Evolutionary conservation across 1,140 invertebrate species (phyloP).

Genomic region (Drosophila orosa): DNA sequence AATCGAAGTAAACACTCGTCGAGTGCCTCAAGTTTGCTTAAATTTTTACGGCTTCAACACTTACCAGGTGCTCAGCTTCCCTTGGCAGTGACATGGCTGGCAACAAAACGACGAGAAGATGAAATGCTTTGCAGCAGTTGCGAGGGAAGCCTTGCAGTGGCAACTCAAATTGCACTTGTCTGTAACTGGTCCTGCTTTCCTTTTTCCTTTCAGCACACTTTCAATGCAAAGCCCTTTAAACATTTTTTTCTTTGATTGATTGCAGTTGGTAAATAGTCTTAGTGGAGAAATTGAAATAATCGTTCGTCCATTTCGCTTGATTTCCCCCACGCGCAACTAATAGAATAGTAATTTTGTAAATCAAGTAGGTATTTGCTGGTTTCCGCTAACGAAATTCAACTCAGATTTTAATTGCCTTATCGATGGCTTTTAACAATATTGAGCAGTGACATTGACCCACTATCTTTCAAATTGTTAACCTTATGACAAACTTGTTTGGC

Average conservation of each 20-base stretch:
- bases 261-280: slow-evolving; percentile 7
- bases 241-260: slow-evolving; percentile 8
- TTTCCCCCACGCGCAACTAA: not conserved
- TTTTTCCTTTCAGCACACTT: slow-evolving; percentile 5
- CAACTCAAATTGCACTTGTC: slow-evolving; percentile 49
- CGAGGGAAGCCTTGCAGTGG: slow-evolving; percentile 17
- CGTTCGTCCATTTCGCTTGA: not conserved
- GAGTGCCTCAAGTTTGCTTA: slow-evolving; percentile 30
- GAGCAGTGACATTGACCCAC: not conserved
- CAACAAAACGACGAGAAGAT: slow-evolving; percentile 14
- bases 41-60: slow-evolving; percentile 37
- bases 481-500: not conserved
- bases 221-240: slow-evolving; percentile 24
- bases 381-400: not conserved
- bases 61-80: slow-evolving; percentile 60
- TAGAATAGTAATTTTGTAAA: not conserved
- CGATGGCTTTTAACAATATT: not conserved
- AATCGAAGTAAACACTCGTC: slow-evolving; percentile 24
- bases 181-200: slow-evolving; percentile 2
- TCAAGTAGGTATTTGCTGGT: no score
- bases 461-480: not conserved
- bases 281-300: not conserved
- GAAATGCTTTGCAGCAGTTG: not conserved
- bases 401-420: not conserved
- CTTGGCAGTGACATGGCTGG: slow-evolving; percentile 41